Evolutionary conservation across 2,797 vertebrate species (phyloP), one percentile per base, ranked within the genome.

Genomic region (Arnoldichthys spilopterus): DNA sequence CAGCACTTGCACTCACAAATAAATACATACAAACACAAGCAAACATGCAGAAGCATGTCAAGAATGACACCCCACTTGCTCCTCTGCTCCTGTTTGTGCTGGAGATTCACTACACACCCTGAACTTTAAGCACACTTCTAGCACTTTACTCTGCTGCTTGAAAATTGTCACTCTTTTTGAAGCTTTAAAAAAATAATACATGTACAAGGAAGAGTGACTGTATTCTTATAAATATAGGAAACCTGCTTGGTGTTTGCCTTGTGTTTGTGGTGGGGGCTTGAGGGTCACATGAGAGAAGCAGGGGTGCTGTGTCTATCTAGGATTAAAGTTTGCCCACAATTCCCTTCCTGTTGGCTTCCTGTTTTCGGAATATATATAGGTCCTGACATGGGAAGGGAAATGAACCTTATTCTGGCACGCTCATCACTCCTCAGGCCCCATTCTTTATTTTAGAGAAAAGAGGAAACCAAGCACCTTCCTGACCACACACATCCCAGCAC

Each of bases 301-400:
- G 1, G n/a, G 45, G 30, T 53, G 32, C 64, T 70, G 62, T 79
- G 73, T 78, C 74, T 75, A 82, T 84, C 71, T 79, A 83, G 67
- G 78, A 87, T 66, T 82, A 43, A 78, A 76, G 72, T 84, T 85
- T 84, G 70, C 78, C 79, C 80, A 80, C 45, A 72, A 66, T 78
- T 83, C 72, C 81, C 78, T 74, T 85, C 80, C 73, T 68, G 72
- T 54, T 76, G 47, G 72, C 83, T 85, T 90, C 89, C 89, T 90
- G 89, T 90, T 90, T 85, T 86, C 63, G 8, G 28, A 30, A 70
- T 86, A 89, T 89, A 86, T 87, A 81, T 88, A 87, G 86, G 63
- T 78, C 69, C 62, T 83, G 79, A 86, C 82, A 87, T 89, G 89
- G 86, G 86, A 89, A 87, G 84, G 88, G 89, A 90, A 87, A 82